Evolutionary conservation across 2,888 invertebrate species (phyloP).

Genomic region (Conops quadrifasciatus): DNA sequence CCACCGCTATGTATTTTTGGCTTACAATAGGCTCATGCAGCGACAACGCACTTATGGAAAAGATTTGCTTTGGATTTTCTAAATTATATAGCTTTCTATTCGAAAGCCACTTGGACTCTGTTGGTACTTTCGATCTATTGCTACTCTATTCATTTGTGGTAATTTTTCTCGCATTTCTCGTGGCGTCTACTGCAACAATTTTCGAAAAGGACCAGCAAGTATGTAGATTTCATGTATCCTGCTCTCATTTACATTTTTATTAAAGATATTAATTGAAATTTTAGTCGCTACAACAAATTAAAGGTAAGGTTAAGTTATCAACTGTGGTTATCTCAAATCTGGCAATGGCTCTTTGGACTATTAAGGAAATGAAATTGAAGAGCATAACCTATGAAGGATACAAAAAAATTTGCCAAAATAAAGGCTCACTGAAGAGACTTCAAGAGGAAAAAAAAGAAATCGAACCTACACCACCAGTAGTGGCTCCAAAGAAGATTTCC

Average conservation of each 20-base stretch:
- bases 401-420: background rate
- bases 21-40: slow-evolving; percentile 28
- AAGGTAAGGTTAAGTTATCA: slow-evolving; percentile 35
- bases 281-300: slow-evolving; percentile 40
- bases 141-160: slow-evolving; percentile 42
- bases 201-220: slow-evolving; percentile 40
- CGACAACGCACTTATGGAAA: slow-evolving; percentile 30
- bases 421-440: too few relatives aligned
- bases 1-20: slow-evolving; percentile 33
- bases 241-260: background rate
- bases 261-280: background rate
- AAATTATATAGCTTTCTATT: slow-evolving; percentile 40
- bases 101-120: slow-evolving; percentile 36
- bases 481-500: too few relatives aligned
- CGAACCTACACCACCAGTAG: too few relatives aligned
- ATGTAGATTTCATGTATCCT: background rate
- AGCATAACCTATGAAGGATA: slow-evolving; percentile 38
- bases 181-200: slow-evolving; percentile 35
- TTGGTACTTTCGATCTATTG: slow-evolving; percentile 38
- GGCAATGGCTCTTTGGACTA: slow-evolving; percentile 37
- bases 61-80: slow-evolving; percentile 37
- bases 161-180: slow-evolving; percentile 42
- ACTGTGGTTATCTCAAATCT: slow-evolving; percentile 36
- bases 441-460: too few relatives aligned
- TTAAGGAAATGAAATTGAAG: slow-evolving; percentile 38